Evolutionary conservation across 53 echinoderm and acorn worm genomes (phyloP).

Genomic region (Patiria pectinifera): DNA sequence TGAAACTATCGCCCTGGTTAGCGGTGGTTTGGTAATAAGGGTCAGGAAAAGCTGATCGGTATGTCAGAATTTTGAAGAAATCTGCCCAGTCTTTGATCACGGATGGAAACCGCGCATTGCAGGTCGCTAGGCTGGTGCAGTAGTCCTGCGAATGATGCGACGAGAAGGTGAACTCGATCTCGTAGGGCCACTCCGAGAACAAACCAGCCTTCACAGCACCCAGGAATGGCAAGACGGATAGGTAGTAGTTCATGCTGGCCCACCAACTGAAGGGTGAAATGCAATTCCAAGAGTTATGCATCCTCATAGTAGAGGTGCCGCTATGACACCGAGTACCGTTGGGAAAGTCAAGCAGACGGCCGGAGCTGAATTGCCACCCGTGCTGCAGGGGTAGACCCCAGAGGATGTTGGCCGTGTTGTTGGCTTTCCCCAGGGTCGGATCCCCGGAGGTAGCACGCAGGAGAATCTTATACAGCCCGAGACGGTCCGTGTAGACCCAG

Average conservation of each 20-base stretch:
- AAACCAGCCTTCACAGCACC: conserved; percentile 59
- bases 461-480: conserved; percentile 65
- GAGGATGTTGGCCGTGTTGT: conserved; percentile 50
- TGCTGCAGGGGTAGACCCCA: conserved; percentile 67
- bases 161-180: conserved; percentile 12
- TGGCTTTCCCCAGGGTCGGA: not conserved
- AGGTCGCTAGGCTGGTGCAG: conserved; percentile 38
- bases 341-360: conserved; percentile 42
- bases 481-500: conserved; percentile 57
- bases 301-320: not conserved
- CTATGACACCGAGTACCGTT: not conserved
- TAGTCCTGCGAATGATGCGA: conserved; percentile 2
- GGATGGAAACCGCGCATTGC: not conserved
- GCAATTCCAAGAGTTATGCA: conserved; percentile 2
- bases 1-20: not conserved
- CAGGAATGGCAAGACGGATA: conserved; percentile 64
- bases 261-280: conserved; percentile 66
- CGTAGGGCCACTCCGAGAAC: conserved; percentile 11
- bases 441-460: conserved; percentile 37
- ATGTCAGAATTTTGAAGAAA: conserved; percentile 31
- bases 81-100: conserved; percentile 44
- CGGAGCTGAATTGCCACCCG: conserved; percentile 59
- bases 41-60: not conserved
- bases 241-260: conserved; percentile 71
- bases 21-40: too few species aligned